phyloP scores from a whole-genome alignment of 2,888 invertebrate genomes.

The Eurytoma californica region DNA sequence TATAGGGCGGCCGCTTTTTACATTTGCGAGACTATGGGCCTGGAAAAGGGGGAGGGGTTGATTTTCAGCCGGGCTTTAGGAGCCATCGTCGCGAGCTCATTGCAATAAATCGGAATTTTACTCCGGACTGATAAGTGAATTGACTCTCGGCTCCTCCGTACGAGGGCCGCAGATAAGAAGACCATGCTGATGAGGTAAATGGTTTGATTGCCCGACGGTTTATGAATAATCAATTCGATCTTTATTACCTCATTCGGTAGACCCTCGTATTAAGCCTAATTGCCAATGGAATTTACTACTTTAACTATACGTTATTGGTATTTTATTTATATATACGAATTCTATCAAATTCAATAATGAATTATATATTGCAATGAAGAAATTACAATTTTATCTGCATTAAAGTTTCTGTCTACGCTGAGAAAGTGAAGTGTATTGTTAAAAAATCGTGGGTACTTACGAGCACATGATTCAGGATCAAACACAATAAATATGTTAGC shows the following conservation, averaged over 20 bases:
- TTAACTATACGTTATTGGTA: too few species aligned
- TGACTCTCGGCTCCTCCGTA: background rate
- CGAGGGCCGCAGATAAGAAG: constrained; percentile 12
- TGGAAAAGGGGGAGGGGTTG: background rate
- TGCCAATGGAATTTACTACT: too few species aligned
- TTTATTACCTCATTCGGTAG: background rate
- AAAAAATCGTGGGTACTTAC: too few species aligned
- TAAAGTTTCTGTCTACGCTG: too few species aligned
- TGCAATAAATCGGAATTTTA: constrained; percentile 29
- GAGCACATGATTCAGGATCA: too few species aligned
- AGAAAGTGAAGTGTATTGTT: too few species aligned
- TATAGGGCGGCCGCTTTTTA: background rate
- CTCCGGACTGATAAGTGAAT: constrained; percentile 19
- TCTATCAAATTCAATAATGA: too few species aligned
- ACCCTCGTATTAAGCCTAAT: too few species aligned
- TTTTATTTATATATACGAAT: too few species aligned
- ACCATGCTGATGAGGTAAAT: background rate
- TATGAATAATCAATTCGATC: background rate
- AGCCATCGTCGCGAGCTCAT: background rate
- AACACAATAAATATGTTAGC: too few species aligned
- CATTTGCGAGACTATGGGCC: background rate
- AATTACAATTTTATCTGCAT: too few species aligned
- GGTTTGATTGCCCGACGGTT: background rate
- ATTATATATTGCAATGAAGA: too few species aligned
- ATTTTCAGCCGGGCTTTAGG: background rate